Evolutionary conservation across 2,113 vertebrate species (phyloP), one percentile per base, ranked within the genome.

Genomic region (Pseudonaja textilis): DNA sequence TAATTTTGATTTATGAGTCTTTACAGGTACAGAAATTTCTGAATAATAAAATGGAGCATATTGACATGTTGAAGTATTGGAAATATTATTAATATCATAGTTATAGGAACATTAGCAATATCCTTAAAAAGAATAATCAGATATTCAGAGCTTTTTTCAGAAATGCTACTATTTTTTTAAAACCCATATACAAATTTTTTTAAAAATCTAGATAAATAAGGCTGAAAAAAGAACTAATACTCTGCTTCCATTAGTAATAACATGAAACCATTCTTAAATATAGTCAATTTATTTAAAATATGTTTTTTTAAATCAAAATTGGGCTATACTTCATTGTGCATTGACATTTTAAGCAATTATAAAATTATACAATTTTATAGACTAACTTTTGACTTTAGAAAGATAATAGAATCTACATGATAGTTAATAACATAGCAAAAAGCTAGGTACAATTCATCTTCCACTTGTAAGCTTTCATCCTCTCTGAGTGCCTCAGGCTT

Each of bases 351-450:
- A 88, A 50, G 42, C 81, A 50, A 50, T 50, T 50, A 50, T 50
- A 50, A 50, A 50, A 50, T 50, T 50, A 50, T 50, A 50, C 4
- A 57, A 39, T 92, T 91, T 91, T n/a, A 26, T 85, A n/a, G 88
- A 91, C 59, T 57, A 87, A 91, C 87, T 18, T 57, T 92, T 91
- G 11, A 59, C 45, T 92, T 95, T 64, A 11, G 23, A 88, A 64
- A 54, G 39, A 87, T 87, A 81, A 89, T 69, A 90, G 91, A 92
- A 25, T 34, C 87, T 91, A 85, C 81, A 85, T 45, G 90, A 54
- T 85, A 54, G 42, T 26, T 64, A 93, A 91, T 61, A 64, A 55
- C 59, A 55, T 88, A 85, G 26, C 22, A 50, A 0, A 26, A 91
- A 89, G 39, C 25, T 86, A 0, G 0, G 0, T 85, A 12, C 45